A percentile compares a stretch with the other conserved stretches of the same genome.
Evolutionary conservation across 1,140 invertebrate genomes (phyloP).

Genomic region (Choristoneura fumiferana): DNA sequence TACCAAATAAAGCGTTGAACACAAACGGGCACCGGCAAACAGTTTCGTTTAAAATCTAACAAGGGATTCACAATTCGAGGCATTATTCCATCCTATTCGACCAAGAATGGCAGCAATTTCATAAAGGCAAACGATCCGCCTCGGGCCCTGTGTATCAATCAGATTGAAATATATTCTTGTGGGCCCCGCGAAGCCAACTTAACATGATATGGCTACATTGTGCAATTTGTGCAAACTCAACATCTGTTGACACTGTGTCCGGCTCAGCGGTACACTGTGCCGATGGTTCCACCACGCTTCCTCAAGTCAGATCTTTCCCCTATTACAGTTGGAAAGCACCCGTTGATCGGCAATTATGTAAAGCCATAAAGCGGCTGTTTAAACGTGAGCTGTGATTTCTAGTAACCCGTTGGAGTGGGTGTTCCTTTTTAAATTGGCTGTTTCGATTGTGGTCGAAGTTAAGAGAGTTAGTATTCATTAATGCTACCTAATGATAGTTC

Average conservation of each 20-base stretch:
- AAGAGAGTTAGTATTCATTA: not conserved
- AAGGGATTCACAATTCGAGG: conserved; percentile 4
- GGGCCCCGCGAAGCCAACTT: not conserved
- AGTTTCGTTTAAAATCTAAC: conserved; percentile 2
- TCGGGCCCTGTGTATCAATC: conserved; percentile 14
- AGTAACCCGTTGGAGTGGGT: conserved; percentile 17
- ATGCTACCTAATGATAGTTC: too few species aligned
- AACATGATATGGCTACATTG: conserved; percentile 15
- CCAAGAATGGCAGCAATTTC: conserved; percentile 17
- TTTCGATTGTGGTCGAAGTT: not conserved
- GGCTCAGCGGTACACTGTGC: not conserved
- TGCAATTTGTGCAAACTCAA: conserved; percentile 4
- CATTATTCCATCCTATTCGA: conserved; percentile 9
- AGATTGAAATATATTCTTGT: conserved; percentile 19
- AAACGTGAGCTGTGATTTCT: conserved; percentile 20
- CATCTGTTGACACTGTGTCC: not conserved
- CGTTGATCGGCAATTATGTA: conserved; percentile 20
- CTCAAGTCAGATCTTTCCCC: not conserved
- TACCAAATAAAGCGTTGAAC: conserved; percentile 6
- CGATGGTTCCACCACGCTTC: not conserved
- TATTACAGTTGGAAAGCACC: conserved; percentile 14
- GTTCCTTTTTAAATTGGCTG: conserved; percentile 19
- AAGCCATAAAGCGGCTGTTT: conserved; percentile 20
- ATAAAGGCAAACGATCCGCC: conserved; percentile 20
- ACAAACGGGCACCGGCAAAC: not conserved